These are phyloP conservation scores for Tragopan temminckii DNA, from an alignment of 2,797 vertebrate genomes.

Conservation along the genomic window DNA sequence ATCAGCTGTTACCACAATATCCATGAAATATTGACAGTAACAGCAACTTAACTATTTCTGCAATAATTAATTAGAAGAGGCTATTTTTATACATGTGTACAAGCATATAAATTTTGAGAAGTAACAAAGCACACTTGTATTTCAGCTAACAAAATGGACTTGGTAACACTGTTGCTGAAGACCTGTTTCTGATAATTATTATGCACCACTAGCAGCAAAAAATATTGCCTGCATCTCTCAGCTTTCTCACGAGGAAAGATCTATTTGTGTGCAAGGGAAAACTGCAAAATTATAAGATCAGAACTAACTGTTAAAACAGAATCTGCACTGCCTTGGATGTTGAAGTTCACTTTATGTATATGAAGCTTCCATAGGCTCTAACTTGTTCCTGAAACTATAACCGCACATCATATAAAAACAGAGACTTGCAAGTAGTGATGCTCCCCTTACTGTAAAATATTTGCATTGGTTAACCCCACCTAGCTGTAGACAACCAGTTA, in stretches of 20 bases:
- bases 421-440: neutral
- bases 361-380: neutral
- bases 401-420: neutral
- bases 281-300: conserved; percentile 6
- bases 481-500: neutral
- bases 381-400: conserved; percentile 9
- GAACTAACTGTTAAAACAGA: conserved; percentile 5
- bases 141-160: conserved; percentile 55
- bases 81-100: conserved; percentile 66
- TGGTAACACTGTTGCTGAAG: conserved; percentile 34
- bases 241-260: neutral
- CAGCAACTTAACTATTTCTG: conserved; percentile 64
- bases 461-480: neutral
- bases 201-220: conserved; percentile 54
- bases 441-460: neutral
- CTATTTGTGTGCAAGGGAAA: neutral
- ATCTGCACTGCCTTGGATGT: neutral
- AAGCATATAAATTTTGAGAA: conserved; percentile 64
- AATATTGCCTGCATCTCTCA: conserved; percentile 29
- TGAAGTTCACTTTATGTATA: conserved; percentile 3
- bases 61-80: conserved; percentile 70
- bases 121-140: conserved; percentile 63
- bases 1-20: conserved; percentile 63
- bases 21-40: conserved; percentile 47
- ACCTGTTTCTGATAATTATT: conserved; percentile 50